Conservation (phyloP, 2,113 vertebrate genomes). For the Rhinichthys klamathensis region DNA sequence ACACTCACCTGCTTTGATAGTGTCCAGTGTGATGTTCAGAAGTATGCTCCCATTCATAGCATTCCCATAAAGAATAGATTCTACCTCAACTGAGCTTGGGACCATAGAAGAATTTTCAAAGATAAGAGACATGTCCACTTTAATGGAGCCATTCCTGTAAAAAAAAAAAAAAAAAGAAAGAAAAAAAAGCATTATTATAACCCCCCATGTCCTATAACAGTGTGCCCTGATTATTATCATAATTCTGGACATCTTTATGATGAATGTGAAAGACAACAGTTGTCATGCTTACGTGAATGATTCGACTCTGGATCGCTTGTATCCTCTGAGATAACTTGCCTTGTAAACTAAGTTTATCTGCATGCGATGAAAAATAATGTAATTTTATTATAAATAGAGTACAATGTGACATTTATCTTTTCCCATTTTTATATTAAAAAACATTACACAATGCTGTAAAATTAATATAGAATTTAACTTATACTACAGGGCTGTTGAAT, state of each 20-base stretch:
- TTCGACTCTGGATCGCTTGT: constrained; percentile 17
- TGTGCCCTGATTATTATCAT: not conserved
- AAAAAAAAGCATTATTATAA: not conserved
- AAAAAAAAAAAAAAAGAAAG: not conserved
- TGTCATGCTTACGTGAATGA: constrained; percentile 25
- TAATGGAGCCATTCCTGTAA: constrained; percentile 41
- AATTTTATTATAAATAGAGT: not conserved
- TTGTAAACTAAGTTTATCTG: constrained; percentile 25
- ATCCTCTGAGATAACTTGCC: not conserved
- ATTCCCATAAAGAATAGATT: not conserved
- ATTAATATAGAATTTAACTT: too few relatives aligned
- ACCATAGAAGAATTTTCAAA: constrained; percentile 19
- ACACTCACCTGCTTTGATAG: constrained; percentile 17
- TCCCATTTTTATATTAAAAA: too few relatives aligned
- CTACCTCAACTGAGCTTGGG: not conserved
- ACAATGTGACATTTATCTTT: not conserved
- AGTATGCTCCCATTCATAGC: not conserved
- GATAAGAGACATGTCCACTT: constrained; percentile 19
- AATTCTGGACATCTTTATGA: not conserved
- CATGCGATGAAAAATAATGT: not conserved
- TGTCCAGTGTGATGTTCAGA: not conserved
- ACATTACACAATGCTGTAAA: too few relatives aligned
- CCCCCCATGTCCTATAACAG: not conserved
- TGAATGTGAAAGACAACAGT: not conserved
- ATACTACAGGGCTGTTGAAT: too few relatives aligned